These are phyloP conservation scores for Chrysomallon squamiferum DNA, from an alignment of 1,140 invertebrate species.

Conservation along the genomic window DNA sequence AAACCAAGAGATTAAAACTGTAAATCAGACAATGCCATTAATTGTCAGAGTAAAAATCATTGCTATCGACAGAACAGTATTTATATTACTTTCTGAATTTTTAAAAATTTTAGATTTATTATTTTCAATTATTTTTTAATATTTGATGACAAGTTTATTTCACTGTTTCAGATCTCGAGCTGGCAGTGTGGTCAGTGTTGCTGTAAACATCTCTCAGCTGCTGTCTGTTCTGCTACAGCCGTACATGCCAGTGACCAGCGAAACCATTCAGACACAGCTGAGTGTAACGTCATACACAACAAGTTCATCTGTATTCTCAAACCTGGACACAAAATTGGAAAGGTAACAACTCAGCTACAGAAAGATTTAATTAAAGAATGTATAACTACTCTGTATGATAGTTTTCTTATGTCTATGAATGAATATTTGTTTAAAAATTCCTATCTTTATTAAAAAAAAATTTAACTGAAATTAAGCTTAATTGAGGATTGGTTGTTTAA, in stretches of 20 bases:
- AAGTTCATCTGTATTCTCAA: conserved; percentile 74
- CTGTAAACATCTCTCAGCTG: conserved; percentile 84
- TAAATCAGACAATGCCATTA: too few species aligned
- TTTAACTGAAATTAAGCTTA: background rate
- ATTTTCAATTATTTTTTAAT: too few species aligned
- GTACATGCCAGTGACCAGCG: conserved; percentile 87
- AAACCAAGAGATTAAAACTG: too few species aligned
- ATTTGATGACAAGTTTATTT: too few species aligned
- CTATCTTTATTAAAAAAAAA: background rate
- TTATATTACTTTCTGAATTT: too few species aligned
- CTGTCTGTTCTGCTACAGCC: conserved; percentile 85
- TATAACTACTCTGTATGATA: background rate
- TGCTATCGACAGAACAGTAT: too few species aligned
- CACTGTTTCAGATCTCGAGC: conserved; percentile 76
- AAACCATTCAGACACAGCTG: conserved; percentile 76
- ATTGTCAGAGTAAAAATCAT: too few species aligned
- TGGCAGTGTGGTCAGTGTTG: conserved; percentile 84
- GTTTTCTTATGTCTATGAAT: background rate
- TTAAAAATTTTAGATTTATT: too few species aligned
- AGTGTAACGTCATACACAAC: conserved; percentile 68
- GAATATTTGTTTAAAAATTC: background rate
- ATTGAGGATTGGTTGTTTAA: too few species aligned
- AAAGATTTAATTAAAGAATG: background rate
- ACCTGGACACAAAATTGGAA: conserved; percentile 87
- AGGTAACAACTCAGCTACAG: conserved; percentile 68